phyloP scores from a whole-genome alignment of 2,113 vertebrate genomes.

The Bos indicus region DNA sequence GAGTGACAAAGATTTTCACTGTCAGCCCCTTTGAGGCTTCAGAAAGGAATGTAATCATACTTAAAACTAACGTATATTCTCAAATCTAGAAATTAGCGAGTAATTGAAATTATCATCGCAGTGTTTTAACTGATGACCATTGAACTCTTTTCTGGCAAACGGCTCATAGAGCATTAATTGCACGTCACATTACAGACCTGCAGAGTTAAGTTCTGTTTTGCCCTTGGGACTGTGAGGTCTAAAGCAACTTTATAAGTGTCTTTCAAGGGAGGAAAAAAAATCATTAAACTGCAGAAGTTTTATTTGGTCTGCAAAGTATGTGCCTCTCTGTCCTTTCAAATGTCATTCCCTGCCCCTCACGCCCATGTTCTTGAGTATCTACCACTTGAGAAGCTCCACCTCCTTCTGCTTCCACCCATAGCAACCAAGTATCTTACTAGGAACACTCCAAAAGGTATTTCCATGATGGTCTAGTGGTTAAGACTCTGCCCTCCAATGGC shows the following conservation, averaged over 20 bases:
- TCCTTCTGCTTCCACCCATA: not conserved
- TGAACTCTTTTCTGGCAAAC: constrained; percentile 71
- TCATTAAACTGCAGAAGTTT: not conserved
- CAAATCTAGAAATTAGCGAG: constrained; percentile 70
- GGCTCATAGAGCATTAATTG: constrained; percentile 77
- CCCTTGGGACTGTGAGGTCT: constrained; percentile 67
- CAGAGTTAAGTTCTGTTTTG: constrained; percentile 69
- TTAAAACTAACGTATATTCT: constrained; percentile 68
- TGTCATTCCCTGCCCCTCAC: not conserved
- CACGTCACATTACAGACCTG: constrained; percentile 71
- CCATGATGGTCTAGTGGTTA: not conserved
- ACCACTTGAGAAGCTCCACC: not conserved
- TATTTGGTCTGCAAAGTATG: not conserved
- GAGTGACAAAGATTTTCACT: constrained; percentile 1
- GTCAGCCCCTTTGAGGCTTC: constrained; percentile 25
- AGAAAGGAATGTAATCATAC: constrained; percentile 57
- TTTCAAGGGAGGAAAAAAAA: constrained; percentile 47
- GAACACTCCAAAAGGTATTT: not conserved
- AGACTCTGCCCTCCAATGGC: not conserved
- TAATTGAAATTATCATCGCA: constrained; percentile 75
- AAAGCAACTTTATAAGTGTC: constrained; percentile 64
- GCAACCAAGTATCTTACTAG: not conserved
- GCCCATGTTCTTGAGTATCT: not conserved
- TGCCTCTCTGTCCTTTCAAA: constrained; percentile 24
- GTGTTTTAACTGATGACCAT: constrained; percentile 75